Base-by-base conservation (phyloP, 2,797 vertebrate genomes). In the Rhodeus uyekii region DNA sequence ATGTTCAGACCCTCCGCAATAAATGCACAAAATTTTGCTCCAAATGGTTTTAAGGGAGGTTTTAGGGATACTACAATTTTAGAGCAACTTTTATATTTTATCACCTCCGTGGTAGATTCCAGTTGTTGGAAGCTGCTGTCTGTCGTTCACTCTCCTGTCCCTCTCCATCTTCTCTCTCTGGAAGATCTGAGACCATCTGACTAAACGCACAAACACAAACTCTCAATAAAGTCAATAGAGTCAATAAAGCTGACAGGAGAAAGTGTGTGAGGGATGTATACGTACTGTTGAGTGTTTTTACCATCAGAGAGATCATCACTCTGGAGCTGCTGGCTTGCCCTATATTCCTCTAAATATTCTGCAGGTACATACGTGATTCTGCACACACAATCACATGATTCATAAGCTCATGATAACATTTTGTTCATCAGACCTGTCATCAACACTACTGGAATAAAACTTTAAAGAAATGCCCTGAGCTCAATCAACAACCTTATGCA, bases 101-200 rank as follows among this genome's bases (percentile, higher is more conserved):
- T 93, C 91, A 99, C 98, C 95, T 96, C 85, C 96, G 93, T 3
- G 97, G 96, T 73, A 96, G 97, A 90, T 95, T 99, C 98, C 98
- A 99, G 87, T 93, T 97, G 92, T 90, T 97, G 81, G 95, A 95
- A 9, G 95, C 89, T 46, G 95, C 91, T 71, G 93, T 95, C 76
- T 95, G 95, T 86, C 96, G 91, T 80, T 96, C 96, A 72, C 98
- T 99, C 91, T 99, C 98, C 90, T 99, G 98, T 87, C 98, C 98
- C 82, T 99, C 98, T n/a, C 98, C 98, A 67, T 99, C 98, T 92
- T 99, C 98, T 48, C 98, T 94, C 89, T 99, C 98, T 16, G 98
- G 98, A 82, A 99, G 94, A 87, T 94, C 96, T n/a, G 95, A 93
- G 64, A 96, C 89, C 73, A 94, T 95, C 89, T 95, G 94, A 76